Base-by-base conservation (phyloP, 2,888 invertebrate species). In the Xanthia icteritia region DNA sequence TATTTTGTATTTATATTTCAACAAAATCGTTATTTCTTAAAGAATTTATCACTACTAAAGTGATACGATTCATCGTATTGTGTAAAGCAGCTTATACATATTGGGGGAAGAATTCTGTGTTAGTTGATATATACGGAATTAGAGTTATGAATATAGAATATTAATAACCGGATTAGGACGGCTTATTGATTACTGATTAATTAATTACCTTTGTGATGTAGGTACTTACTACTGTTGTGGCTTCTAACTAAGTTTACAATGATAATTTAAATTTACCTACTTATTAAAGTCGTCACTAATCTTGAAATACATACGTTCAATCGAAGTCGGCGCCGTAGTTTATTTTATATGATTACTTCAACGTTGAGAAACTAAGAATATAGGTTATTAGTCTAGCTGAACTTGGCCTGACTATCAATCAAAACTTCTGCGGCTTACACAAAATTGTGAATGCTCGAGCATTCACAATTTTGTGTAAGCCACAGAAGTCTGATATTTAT, bases 351-450 rank as follows among this genome's bases (percentile, higher is more conserved):
- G 36, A 48, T 54, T 36, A 42, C 20, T 45, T 68, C 20, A 27
- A 6, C 31, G 13, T 66, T 15, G 9, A 45, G 36, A 67, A 84
- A 66, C 68, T 63, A 73, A 1, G 56, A 61, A 76, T 76, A 66
- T 56, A 69, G 20, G 48, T 82, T 73, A 80, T 76, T 77, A 78
- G 66, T 69, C 60, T n/a, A 39, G 20, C 23, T 61, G 68, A 80
- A 80, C 73, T 75, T 73, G 36, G 56, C 39, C 56, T n/a, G 42
- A 48, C 70, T 72, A 85, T 88, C 86, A 81, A 77, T 83, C 86
- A 88, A 81, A 88, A 86, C 75, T 83, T 83, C 23, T 79, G 71
- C 15, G 73, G 69, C 69, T 54, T 78, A 51, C 64, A 68, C 60
- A 78, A 82, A 79, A 83, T 64, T 77, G 69, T 27, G 63, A 65